Base-by-base conservation (phyloP, 2,888 invertebrate genomes). In the Tachina fera region DNA sequence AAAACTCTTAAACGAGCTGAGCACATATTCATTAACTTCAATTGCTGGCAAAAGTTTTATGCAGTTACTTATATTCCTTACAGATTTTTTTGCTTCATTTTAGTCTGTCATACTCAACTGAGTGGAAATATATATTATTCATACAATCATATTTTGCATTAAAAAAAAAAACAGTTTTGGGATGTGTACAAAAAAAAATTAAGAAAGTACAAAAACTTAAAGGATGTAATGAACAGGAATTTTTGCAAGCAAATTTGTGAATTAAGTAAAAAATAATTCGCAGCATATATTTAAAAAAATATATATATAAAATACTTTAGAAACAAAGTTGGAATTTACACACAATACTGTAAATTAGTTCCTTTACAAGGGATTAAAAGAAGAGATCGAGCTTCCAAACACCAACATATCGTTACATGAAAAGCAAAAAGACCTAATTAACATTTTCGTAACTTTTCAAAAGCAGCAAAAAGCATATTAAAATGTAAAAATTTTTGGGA, bases 111-210 rank as follows among this genome's bases (percentile, higher is more conserved):
- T 67, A 76, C 47, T 47, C 56, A 67, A 47, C 47, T 47, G 76
- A 67, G 76, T 76, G 67, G 67, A 76, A 58, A 76, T 67, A 39
- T 47, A 76, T 67, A 39, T 47, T 76, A 58, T 45, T 67, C 45
- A 67, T 47, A 47, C 45, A 56, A 56, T 14, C 14, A 45, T 56
- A 39, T 67, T 76, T 58, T 13, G 10, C n/a, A 58, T n/a, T 5
- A 5, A 41, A 6, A 49, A 6, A 49, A 41, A 49, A 47, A 0
- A 43, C 31, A 31, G 31, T 0, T n/a, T 22, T 31, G 31, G 14
- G 16, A 9, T 58, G 9, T 9, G 43, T n/a, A 43, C 14, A 47
- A 8, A 2, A 31, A n/a, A 49, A 74, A 60, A 49, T 9, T 3
- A 3, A 1, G n/a, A 63, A 67, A 65, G 13, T 31, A 19, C 56